Conservation (phyloP, 2,113 vertebrate genomes). For the Gorsachius goisagi region DNA sequence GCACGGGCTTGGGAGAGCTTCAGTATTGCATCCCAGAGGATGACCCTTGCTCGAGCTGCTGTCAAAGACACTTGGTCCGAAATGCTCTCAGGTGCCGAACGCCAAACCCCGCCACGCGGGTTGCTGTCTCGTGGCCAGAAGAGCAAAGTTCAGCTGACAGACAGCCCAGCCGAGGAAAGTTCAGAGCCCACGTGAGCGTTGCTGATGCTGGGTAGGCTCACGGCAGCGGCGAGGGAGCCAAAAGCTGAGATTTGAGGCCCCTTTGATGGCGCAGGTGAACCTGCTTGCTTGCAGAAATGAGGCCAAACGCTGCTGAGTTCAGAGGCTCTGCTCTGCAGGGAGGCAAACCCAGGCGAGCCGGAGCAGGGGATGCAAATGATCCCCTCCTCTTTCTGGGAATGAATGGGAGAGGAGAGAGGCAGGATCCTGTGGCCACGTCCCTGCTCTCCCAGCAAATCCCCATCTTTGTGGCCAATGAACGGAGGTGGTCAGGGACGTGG, state of each 20-base stretch:
- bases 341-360: neutral
- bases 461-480: neutral
- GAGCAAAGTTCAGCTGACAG: neutral
- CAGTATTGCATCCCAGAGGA: fast-evolving
- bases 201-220: neutral
- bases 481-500: neutral
- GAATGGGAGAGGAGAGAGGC: neutral
- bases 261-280: neutral
- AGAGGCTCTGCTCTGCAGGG: neutral
- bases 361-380: neutral
- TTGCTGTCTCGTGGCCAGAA: fast-evolving
- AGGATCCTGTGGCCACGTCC: fast-evolving
- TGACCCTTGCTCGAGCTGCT: neutral
- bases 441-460: neutral
- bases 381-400: neutral
- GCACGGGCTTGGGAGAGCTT: neutral
- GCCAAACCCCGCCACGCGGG: fast-evolving
- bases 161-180: neutral
- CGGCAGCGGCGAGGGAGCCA: neutral
- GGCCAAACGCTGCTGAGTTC: neutral
- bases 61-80: fast-evolving
- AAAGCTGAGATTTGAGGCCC: neutral
- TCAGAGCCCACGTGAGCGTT: fast-evolving
- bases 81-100: fast-evolving
- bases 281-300: neutral